These are phyloP conservation scores for Enteromius anoplus DNA, from an alignment of 2,797 vertebrate species.

Conservation along the genomic window DNA sequence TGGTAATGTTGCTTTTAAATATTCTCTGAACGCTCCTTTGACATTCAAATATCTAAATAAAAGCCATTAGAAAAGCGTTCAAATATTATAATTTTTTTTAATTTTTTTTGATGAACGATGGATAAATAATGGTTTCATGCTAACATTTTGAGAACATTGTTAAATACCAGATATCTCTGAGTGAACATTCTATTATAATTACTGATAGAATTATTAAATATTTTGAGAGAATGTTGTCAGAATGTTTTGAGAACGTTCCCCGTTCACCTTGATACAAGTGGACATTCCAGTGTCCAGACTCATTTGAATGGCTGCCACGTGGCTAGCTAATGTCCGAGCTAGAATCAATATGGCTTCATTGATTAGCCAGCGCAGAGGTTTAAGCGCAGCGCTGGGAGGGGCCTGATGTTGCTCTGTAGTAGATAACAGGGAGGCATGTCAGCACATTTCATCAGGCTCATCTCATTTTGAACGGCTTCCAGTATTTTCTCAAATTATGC, in stretches of 20 bases:
- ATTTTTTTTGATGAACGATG: neutral
- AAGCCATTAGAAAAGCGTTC: too few relatives aligned
- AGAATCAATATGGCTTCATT: conserved; percentile 34
- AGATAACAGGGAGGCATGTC: conserved; percentile 49
- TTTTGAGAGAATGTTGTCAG: neutral
- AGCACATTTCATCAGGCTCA: conserved; percentile 54
- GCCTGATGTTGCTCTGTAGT: conserved; percentile 12
- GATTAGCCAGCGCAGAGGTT: conserved; percentile 13
- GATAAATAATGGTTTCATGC: neutral
- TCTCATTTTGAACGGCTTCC: conserved; percentile 37
- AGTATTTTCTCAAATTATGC: conserved; percentile 18
- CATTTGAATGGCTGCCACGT: conserved; percentile 22
- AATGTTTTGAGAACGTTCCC: neutral
- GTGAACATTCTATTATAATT: neutral
- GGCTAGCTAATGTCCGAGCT: conserved; percentile 36
- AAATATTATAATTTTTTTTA: neutral
- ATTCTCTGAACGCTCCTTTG: too few relatives aligned
- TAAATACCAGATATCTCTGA: neutral
- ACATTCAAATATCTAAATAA: too few relatives aligned
- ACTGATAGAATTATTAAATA: neutral
- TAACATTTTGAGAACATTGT: neutral
- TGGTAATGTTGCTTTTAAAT: too few relatives aligned
- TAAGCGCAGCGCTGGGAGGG: neutral
- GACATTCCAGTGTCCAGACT: conserved; percentile 2
- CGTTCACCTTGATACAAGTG: neutral